Percentiles rank a stretch among this genome's conserved stretches.
phyloP scores from a whole-genome alignment of 2,113 vertebrate genomes.

The Oreochromis niloticus region DNA sequence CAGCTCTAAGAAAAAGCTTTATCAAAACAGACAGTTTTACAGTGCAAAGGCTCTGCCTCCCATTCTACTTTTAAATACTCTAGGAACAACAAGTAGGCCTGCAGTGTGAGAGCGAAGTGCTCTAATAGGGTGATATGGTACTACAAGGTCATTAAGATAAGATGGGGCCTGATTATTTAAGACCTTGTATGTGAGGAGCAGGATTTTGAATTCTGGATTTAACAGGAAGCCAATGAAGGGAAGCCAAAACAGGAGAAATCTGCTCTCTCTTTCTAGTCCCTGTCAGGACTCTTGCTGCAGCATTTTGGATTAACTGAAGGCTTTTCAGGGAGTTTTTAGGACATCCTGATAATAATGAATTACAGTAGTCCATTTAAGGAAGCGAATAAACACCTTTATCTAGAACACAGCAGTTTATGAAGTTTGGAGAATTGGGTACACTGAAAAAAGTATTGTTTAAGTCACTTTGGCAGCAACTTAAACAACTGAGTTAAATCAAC shows the following conservation, averaged over 20 bases:
- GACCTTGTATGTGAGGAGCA: background rate
- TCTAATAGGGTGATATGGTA: background rate
- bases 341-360: too few relatives aligned
- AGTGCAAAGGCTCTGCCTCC: background rate
- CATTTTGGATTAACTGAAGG: accelerated
- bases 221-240: background rate
- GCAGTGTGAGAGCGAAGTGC: accelerated
- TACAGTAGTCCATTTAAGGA: too few relatives aligned
- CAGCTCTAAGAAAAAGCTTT: background rate
- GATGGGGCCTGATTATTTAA: background rate
- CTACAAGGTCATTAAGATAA: background rate
- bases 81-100: background rate
- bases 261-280: background rate
- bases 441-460: background rate
- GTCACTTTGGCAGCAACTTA: background rate
- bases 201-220: background rate
- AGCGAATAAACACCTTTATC: background rate
- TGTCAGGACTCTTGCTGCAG: background rate
- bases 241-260: background rate
- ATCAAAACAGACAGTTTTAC: background rate
- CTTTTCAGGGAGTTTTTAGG: accelerated
- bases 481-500: background rate
- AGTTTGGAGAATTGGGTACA: background rate
- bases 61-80: background rate
- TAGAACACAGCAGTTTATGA: background rate